Evolutionary conservation across 2,888 invertebrate species (phyloP), one percentile per base, ranked within the genome.

Genomic region (Tanypteryx hageni): DNA sequence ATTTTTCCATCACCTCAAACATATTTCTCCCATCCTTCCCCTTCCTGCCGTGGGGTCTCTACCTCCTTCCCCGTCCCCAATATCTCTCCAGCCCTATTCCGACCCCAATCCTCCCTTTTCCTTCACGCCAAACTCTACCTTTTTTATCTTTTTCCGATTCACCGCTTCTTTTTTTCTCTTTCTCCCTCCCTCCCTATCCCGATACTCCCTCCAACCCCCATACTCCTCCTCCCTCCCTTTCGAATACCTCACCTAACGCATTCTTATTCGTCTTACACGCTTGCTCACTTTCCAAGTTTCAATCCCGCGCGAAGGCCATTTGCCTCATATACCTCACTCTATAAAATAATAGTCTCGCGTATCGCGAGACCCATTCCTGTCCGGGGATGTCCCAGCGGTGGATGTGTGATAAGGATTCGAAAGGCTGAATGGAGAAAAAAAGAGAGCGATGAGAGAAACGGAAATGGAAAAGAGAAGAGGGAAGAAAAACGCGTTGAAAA

Each of bases 311-410:
- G 58, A 14, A 31, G 61, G 61, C 61, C 89, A 68, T 89, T 64
- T 68, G n/a, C 18, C 44, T 68, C 61, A 44, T n/a, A 58, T 44
- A 89, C 64, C 68, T 89, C 64, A 64, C 64, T 89, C 68, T 64
- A 8, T 10, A 57, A n/a, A 89, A 44, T 64, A 89, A 61, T 64
- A 64, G 64, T 64, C 27, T 27, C 89, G 89, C 89, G n/a, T 89
- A 89, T 89, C 64, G 64, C 89, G 68, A 57, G 57, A n/a, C 83
- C 83, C 83, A 83, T 83, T 83, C 83, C 76, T 9, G 44, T 16
- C 31, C 31, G 0, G 4, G 82, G 82, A 82, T 27, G 31, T 0
- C 13, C 11, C 76, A 44, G 16, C 56, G 83, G 7, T 16, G 56
- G 56, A n/a, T 4, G 18, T 44, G 83, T 5, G 76, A 76, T n/a